Percentiles rank a stretch among this genome's conserved stretches.
phyloP scores from a whole-genome alignment of 2,888 invertebrate species.

The Lymantria monacha region DNA sequence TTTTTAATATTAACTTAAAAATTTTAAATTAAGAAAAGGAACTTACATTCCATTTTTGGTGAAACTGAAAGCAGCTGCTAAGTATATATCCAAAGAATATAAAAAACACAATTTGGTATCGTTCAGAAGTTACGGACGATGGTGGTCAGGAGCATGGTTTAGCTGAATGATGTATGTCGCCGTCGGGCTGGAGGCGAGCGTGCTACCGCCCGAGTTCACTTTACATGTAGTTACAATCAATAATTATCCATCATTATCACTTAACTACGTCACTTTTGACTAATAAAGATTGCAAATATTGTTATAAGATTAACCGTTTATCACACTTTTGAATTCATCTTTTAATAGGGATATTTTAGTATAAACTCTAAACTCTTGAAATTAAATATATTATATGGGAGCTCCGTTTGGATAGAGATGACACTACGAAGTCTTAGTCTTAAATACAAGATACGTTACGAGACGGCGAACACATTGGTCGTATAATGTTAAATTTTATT shows the following conservation, averaged over 20 bases:
- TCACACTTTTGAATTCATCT: background rate
- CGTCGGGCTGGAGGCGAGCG: constrained; percentile 25
- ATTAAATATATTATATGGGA: background rate
- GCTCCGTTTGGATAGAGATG: background rate
- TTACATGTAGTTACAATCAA: constrained; percentile 40
- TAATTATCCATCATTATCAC: constrained; percentile 30
- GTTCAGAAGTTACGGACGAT: constrained; percentile 19
- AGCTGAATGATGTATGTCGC: constrained; percentile 20
- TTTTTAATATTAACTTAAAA: background rate
- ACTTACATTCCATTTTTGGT: constrained; percentile 29
- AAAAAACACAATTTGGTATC: background rate
- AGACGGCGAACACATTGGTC: background rate
- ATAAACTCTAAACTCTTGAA: background rate
- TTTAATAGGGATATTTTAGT: background rate
- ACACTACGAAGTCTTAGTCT: background rate
- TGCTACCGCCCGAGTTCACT: constrained; percentile 34
- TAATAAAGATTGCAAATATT: constrained; percentile 24
- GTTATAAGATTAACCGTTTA: constrained; percentile 11
- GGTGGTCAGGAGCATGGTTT: constrained; percentile 28
- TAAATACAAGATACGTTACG: background rate
- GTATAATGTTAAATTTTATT: background rate
- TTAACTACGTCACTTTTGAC: constrained; percentile 20
- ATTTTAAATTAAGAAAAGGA: background rate
- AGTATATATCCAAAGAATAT: constrained; percentile 1
- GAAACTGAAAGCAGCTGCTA: constrained; percentile 5